Evolutionary conservation across 2,888 invertebrate species (phyloP).

Genomic region (Tenthredo livida): DNA sequence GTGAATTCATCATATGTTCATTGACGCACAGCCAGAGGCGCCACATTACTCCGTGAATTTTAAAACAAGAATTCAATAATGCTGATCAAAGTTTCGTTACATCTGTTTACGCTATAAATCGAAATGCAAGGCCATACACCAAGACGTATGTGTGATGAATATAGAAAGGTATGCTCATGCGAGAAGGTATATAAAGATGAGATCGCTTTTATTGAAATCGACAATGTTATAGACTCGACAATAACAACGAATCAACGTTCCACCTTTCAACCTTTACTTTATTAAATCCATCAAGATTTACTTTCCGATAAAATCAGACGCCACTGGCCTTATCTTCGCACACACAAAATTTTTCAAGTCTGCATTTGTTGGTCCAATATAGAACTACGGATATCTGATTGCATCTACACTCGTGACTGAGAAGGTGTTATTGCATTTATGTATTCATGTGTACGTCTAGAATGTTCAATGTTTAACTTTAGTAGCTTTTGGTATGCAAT

Average conservation of each 20-base stretch:
- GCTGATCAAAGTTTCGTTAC: neutral
- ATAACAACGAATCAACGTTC: neutral
- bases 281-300: neutral
- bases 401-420: neutral
- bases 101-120: neutral
- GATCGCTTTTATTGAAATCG: neutral
- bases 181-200: neutral
- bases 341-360: neutral
- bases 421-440: neutral
- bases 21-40: neutral
- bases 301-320: conserved; percentile 17
- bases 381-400: neutral
- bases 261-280: neutral
- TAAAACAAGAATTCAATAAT: neutral
- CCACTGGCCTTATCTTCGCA: neutral
- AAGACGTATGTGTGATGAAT: neutral
- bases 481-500: neutral
- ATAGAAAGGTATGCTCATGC: neutral
- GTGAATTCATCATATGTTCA: neutral
- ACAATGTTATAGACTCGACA: neutral
- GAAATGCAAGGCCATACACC: neutral
- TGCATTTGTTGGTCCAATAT: neutral
- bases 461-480: neutral
- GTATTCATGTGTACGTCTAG: neutral
- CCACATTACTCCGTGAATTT: neutral